A percentile compares a stretch with the other conserved stretches of the same genome.
Evolutionary conservation across 2,113 vertebrate genomes (phyloP).

Genomic region (Hemichromis elongatus): DNA sequence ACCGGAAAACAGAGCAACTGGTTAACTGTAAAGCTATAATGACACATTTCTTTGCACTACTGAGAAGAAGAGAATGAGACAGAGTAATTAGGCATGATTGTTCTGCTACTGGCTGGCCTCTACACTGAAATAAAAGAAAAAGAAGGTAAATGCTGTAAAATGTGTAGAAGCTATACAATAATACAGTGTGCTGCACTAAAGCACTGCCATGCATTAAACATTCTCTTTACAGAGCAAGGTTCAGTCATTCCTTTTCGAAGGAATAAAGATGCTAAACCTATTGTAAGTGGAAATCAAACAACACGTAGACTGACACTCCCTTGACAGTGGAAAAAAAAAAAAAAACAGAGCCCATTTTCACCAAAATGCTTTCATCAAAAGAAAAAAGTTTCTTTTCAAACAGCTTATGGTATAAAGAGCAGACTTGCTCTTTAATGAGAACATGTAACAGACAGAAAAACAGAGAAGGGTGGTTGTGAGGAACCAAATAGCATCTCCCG

Average conservation of each 20-base stretch:
- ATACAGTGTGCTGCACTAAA: not conserved
- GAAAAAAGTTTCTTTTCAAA: not conserved
- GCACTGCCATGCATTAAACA: not conserved
- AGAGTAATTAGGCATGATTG: not conserved
- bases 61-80: not conserved
- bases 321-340: fast-evolving
- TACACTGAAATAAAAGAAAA: not conserved
- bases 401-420: not conserved
- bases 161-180: not conserved
- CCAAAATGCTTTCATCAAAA: no score
- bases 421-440: not conserved
- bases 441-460: not conserved
- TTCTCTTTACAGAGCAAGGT: not conserved
- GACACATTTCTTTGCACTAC: not conserved
- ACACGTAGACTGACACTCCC: not conserved
- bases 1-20: not conserved
- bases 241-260: not conserved
- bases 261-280: conserved; percentile 1
- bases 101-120: not conserved
- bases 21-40: not conserved
- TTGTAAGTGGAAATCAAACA: conserved; percentile 12
- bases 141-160: not conserved
- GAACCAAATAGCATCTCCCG: not conserved
- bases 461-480: not conserved
- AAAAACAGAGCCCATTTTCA: not conserved